Conservation (phyloP, 2,797 vertebrate genomes). For the Buphagus erythrorhynchus region DNA sequence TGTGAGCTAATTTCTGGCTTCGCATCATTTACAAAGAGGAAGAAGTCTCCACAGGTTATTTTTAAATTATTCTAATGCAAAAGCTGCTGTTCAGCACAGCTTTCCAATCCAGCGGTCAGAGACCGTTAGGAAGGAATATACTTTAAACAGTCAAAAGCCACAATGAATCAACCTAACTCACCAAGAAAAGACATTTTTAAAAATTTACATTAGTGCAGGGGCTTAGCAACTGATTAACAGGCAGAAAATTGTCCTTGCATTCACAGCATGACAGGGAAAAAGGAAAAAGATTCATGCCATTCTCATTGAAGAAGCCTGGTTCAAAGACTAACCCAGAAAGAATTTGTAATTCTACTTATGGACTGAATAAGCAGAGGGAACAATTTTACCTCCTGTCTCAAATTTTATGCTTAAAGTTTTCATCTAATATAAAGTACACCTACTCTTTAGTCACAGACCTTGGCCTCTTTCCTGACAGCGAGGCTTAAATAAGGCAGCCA, state of each 20-base stretch:
- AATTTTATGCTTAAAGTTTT: background rate
- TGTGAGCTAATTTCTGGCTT: background rate
- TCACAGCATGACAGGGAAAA: accelerated
- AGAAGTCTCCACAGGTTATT: background rate
- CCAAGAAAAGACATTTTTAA: background rate
- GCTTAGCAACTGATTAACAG: background rate
- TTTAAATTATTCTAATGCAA: background rate
- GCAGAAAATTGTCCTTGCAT: background rate
- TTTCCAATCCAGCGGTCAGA: background rate
- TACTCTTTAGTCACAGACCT: background rate
- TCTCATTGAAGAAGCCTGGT: background rate
- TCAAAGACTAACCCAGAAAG: background rate
- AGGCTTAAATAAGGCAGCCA: background rate
- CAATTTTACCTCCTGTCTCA: background rate
- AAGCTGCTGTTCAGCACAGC: background rate
- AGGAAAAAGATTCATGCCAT: background rate
- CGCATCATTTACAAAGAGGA: background rate
- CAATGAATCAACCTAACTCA: background rate
- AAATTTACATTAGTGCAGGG: background rate
- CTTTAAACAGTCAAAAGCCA: background rate
- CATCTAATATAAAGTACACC: background rate
- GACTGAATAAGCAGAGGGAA: background rate
- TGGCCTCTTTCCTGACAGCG: background rate
- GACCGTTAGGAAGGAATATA: background rate
- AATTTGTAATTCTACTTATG: background rate